A percentile compares a stretch with the other conserved stretches of the same genome.
Evolutionary conservation across 2,113 vertebrate species (phyloP).

Genomic region (Thryonomys swinderianus): DNA sequence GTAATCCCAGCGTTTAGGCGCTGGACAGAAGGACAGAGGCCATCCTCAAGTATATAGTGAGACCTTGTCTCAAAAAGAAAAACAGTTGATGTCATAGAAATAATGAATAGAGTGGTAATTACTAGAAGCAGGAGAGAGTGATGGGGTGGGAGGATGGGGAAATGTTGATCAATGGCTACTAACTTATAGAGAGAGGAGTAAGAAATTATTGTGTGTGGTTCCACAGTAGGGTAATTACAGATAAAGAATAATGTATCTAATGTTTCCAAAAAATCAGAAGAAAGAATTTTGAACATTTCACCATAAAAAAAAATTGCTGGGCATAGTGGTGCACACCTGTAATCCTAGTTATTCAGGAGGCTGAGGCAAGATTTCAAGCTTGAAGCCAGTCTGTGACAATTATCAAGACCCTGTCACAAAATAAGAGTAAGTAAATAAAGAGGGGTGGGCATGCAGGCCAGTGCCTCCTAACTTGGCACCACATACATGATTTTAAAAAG

Average conservation of each 20-base stretch:
- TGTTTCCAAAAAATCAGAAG: neutral
- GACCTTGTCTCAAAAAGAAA: neutral
- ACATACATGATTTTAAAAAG: neutral
- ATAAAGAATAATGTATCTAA: neutral
- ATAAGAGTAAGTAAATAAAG: neutral
- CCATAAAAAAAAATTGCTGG: neutral
- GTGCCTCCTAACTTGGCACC: neutral
- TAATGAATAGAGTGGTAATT: neutral
- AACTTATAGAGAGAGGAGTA: neutral
- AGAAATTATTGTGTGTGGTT: neutral
- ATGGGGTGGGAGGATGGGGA: too few species aligned
- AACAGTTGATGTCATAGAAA: neutral
- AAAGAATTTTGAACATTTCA: neutral
- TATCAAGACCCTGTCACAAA: neutral
- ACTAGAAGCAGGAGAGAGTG: neutral
- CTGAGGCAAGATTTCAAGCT: neutral
- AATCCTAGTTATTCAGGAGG: neutral
- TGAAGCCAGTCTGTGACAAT: neutral
- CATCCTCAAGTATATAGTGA: too few species aligned
- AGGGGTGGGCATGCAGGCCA: neutral
- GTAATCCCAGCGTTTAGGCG: neutral
- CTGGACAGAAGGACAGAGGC: too few species aligned
- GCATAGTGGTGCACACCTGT: neutral
- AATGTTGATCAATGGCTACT: neutral
- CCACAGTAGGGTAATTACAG: neutral